Evolutionary conservation across 2,797 vertebrate species (phyloP), one percentile per base, ranked within the genome.

Genomic region (Peromyscus melanophrys): DNA sequence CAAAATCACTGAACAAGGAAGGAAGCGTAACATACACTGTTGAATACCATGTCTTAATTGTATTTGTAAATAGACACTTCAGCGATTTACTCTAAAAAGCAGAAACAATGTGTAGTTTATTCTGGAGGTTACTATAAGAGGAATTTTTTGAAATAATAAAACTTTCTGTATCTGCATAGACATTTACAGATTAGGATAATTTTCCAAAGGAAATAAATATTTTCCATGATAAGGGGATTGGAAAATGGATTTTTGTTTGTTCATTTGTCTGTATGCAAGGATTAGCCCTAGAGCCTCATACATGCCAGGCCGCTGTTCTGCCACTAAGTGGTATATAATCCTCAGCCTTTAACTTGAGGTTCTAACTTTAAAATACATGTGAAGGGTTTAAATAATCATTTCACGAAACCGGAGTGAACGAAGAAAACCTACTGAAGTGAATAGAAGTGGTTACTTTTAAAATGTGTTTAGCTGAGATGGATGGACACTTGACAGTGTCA

Each of bases 51-150:
- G 0, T 92, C 13, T 82, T 69, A 19, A 52, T 80, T 92, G 2
- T 90, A 90, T 88, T 92, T 95, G 13, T 95, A 93, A 96, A 87
- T 4, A 81, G 40, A 17, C 25, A 61, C 90, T 94, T 77, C 71
- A 93, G 63, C 63, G 73, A 40, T 84, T 84, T 77, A 71, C 52
- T 88, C 94, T 96, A 76, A 95, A 89, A 49, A 49, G 19, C 17
- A 49, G 19, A 85, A 92, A 14, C 40, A 90, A 0, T 82, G n/a
- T 61, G 4, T 69, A 29, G 10, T 86, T 93, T 57, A 65, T 89
- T 85, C 25, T 65, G 34, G 40, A 57, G 37, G 16, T 88, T 46
- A 83, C 76, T 34, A 34, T 46, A 90, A 71, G n/a, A 69, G 91
- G 29, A 37, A 63, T 69, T 82, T 92, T 73, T 90, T 27, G 0